Evolutionary conservation across 2,797 vertebrate genomes (phyloP), one percentile per base, ranked within the genome.

Genomic region (Alauda arvensis): DNA sequence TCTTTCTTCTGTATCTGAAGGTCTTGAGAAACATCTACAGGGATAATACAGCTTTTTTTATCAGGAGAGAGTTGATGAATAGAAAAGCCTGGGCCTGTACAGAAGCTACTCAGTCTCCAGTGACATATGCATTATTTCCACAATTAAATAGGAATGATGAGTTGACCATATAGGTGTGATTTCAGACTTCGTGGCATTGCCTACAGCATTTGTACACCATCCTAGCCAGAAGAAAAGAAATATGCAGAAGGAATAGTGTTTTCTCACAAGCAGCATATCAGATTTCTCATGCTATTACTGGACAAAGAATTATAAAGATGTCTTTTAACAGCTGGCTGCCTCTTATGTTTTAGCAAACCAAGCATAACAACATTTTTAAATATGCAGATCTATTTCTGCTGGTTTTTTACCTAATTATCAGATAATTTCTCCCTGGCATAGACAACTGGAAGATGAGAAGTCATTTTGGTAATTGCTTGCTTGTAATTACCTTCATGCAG

Each of bases 191-290:
- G 5, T 43, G 21, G 10, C 18, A 40, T 55, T 81, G 20, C 39
- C 45, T 53, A 17, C 18, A 48, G 37, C 23, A 51, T 59, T 66
- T 0, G 8, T 72, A 66, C 0, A 63, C 16, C 46, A 37, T 45
- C 51, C 72, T 84, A 62, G 39, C 87, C 83, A 94, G 87, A 92
- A 74, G 78, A 68, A 93, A 90, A 85, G 74, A 46, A 88, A 51
- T 67, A 82, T 75, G 29, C 79, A 90, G 46, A 42, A 56, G 14
- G 39, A 68, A 17, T 74, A 45, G 81, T 71, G 60, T 76, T 89
- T 88, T 81, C 40, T 88, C 37, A 86, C 34, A 61, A 87, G 89
- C 57, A 93, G 60, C 76, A 43, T 25, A 9, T 52, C 56, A 55
- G 85, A 85, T 94, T 81, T 94, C 83, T 87, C 42, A 69, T 94